phyloP scores from a whole-genome alignment of 2,797 vertebrate species.

The Cichlasoma orientale region DNA sequence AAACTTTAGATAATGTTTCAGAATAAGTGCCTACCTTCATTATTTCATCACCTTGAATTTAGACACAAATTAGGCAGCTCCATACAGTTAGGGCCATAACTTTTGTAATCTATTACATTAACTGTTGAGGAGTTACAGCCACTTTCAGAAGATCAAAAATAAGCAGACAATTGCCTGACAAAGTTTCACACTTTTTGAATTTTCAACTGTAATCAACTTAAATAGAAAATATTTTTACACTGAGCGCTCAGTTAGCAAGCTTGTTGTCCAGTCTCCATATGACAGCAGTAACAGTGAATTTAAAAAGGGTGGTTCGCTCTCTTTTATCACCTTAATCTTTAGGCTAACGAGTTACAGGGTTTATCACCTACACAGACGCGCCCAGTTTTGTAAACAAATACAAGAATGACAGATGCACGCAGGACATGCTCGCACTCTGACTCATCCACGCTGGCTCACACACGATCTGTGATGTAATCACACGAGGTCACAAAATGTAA shows the following conservation, averaged over 20 bases:
- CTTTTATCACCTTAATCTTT: background rate
- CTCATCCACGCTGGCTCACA: background rate
- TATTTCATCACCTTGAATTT: background rate
- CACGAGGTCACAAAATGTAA: background rate
- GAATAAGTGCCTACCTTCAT: background rate
- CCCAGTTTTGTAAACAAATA: background rate
- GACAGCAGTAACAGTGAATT: background rate
- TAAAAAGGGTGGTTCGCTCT: fast-evolving
- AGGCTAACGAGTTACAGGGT: background rate
- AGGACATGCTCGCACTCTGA: background rate
- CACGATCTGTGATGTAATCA: background rate
- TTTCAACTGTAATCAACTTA: background rate
- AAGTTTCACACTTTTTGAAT: background rate
- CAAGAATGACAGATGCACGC: background rate
- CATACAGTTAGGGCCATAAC: background rate
- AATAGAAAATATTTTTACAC: background rate
- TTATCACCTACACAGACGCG: background rate
- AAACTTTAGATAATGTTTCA: no score
- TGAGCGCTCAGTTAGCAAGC: background rate
- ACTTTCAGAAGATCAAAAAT: background rate
- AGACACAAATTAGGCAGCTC: background rate
- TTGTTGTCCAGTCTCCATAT: fast-evolving
- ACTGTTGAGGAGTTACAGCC: background rate
- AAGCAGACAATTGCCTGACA: background rate
- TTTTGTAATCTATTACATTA: background rate